Percentiles rank a stretch among this genome's conserved stretches.
Conservation (phyloP, 2,888 invertebrate species). For the Tiliacea citrago region DNA sequence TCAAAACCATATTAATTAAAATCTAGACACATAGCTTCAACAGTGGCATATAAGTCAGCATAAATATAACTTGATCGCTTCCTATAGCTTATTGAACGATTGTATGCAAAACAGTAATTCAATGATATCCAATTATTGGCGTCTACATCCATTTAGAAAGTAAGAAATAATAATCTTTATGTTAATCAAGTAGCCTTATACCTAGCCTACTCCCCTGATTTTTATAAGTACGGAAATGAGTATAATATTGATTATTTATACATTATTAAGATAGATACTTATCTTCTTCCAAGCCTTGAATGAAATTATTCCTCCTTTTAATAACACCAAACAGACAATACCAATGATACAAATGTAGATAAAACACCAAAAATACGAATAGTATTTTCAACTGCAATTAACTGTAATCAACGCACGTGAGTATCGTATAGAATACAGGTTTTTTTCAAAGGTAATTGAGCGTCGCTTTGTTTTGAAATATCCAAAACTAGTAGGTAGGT, state of each 20-base stretch:
- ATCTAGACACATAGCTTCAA: constrained; percentile 16
- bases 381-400: constrained; percentile 37
- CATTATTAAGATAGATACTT: neutral
- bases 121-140: constrained; percentile 42
- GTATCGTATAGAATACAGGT: constrained; percentile 6
- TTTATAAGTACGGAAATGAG: neutral
- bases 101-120: constrained; percentile 57
- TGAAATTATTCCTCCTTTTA: neutral
- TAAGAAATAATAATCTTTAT: constrained; percentile 33
- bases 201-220: neutral
- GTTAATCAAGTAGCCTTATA: constrained; percentile 13
- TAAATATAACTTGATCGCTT: constrained; percentile 17
- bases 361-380: constrained; percentile 15
- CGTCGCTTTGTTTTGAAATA: constrained; percentile 29
- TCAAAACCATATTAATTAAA: neutral
- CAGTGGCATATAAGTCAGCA: neutral
- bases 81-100: constrained; percentile 26
- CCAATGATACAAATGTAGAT: constrained; percentile 4
- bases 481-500: constrained; percentile 8
- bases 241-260: constrained; percentile 2
- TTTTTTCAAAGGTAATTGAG: constrained; percentile 42
- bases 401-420: constrained; percentile 23
- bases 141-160: constrained; percentile 53
- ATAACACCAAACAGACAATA: constrained; percentile 6
- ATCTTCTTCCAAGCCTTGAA: constrained; percentile 4